These are phyloP conservation scores for Ceriagrion tenellum DNA, from an alignment of 2,888 invertebrate genomes.

Conservation along the genomic window DNA sequence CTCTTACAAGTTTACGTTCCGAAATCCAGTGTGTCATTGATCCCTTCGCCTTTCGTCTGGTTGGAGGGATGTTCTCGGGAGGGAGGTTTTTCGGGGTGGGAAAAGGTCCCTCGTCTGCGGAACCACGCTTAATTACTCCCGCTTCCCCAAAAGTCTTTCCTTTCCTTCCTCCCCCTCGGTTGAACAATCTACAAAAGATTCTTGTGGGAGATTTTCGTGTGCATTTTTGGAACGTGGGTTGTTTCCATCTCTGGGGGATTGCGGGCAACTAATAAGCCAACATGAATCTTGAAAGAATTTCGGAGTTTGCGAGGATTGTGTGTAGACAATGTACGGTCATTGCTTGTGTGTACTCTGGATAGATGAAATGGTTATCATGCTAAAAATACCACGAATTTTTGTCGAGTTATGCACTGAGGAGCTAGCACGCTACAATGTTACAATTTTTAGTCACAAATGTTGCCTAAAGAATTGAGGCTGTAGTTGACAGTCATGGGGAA, in stretches of 20 bases:
- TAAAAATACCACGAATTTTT: no score
- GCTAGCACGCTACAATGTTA: no score
- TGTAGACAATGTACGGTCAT: no score
- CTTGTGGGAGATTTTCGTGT: not conserved
- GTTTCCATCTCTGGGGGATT: not conserved
- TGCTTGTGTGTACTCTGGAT: no score
- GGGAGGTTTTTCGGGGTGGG: not conserved
- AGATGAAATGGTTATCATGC: no score
- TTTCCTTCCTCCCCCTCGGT: not conserved
- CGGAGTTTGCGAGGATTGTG: no score
- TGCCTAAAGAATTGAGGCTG: no score
- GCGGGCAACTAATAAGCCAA: no score
- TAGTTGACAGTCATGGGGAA: no score
- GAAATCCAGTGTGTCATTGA: not conserved
- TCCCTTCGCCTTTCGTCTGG: not conserved
- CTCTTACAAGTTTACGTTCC: conserved; percentile 3
- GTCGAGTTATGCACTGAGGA: no score
- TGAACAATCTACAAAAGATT: not conserved
- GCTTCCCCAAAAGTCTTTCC: not conserved
- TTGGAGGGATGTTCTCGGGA: not conserved
- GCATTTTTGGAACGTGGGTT: not conserved
- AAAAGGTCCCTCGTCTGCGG: not conserved
- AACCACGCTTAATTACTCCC: conserved; percentile 34
- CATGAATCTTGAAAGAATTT: not conserved
- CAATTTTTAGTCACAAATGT: no score